Percentiles rank a stretch among this genome's conserved stretches.
phyloP scores from a whole-genome alignment of 1,140 invertebrate species.

The Plodia interpunctella region DNA sequence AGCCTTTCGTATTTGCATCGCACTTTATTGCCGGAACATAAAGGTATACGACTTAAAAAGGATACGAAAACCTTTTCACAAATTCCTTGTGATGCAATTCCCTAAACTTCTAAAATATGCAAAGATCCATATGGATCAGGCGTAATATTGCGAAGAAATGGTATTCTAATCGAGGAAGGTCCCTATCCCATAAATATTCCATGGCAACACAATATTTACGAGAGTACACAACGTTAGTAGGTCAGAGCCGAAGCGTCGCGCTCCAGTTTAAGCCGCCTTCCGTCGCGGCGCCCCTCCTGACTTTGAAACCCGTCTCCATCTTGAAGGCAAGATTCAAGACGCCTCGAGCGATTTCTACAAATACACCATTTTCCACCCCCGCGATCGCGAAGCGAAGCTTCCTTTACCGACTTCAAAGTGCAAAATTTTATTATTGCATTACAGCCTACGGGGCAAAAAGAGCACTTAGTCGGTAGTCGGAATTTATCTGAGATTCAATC shows the following conservation, averaged over 20 bases:
- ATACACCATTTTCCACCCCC: constrained; percentile 37
- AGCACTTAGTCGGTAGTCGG: constrained; percentile 28
- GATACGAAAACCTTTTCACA: constrained; percentile 21
- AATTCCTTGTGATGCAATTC: constrained; percentile 31
- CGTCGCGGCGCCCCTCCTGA: constrained; percentile 33
- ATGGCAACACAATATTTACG: constrained; percentile 53
- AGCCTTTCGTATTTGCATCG: constrained; percentile 13
- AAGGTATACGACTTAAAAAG: neutral
- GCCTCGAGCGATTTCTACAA: constrained; percentile 39
- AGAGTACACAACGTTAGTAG: constrained; percentile 42
- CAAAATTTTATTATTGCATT: constrained; percentile 57
- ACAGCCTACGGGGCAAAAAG: constrained; percentile 43
- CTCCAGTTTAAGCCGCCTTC: constrained; percentile 44
- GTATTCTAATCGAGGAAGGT: constrained; percentile 59
- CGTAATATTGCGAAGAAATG: constrained; percentile 62
- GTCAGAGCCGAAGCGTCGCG: constrained; percentile 48
- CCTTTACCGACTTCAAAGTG: constrained; percentile 58
- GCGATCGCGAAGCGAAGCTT: constrained; percentile 24
- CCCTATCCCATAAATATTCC: constrained; percentile 62
- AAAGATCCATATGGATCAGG: constrained; percentile 48
- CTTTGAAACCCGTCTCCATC: constrained; percentile 37
- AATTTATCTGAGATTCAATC: constrained; percentile 43
- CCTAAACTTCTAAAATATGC: constrained; percentile 51
- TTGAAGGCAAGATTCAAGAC: constrained; percentile 35
- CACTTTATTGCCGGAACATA: constrained; percentile 1